Base-by-base conservation (phyloP, 37 sponge, comb jelly and placozoan species). In the Diacarnus erythraeanus region DNA sequence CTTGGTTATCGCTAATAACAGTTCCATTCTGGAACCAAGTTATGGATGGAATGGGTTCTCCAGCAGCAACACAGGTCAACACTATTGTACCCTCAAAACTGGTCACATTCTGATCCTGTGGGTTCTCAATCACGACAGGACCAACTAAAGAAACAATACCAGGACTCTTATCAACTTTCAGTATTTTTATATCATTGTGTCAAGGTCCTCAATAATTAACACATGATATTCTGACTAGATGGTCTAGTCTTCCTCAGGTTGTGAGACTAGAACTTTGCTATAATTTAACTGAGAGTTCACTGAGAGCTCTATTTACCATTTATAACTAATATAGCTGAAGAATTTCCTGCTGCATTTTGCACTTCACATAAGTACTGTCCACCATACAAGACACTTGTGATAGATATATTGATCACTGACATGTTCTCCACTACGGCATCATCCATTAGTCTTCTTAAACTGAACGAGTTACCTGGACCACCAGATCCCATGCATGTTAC, bases 281-380 rank as follows among this genome's bases (percentile, higher is more conserved):
- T n/a, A n/a, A n/a, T n/a, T n/a, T n/a, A n/a, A n/a, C n/a, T n/a
- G n/a, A n/a, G n/a, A n/a, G n/a, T n/a, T n/a, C n/a, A 37, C 37
- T 38, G 22, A 58, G 10, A 29, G 33, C 84, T 47, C 6, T 12
- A 47, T 12, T 43, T 42, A 82, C 82, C 82, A 73, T 82, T 64
- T 21, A 82, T 3, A 3, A 33, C 60, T 17, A 42, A 54, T 74
- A n/a, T 64, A 22, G 0, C 65, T 1, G 21, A 10, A 33, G 39
- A 64, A 2, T 22, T 47, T 23, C 94, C 94, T 47, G 89, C 94
- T 40, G 67, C 79, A 75, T 93, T 93, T 35, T 47, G 71, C 1
- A 77, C 90, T 3, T 39, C 57, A 68, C 94, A 93, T 2, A 18
- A 69, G 71, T 93, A 89, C 5, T 30, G 63, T 30, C 94, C 94